Evolutionary conservation across 2,797 vertebrate genomes (phyloP), one percentile per base, ranked within the genome.

Genomic region (Arremon brunneinucha): DNA sequence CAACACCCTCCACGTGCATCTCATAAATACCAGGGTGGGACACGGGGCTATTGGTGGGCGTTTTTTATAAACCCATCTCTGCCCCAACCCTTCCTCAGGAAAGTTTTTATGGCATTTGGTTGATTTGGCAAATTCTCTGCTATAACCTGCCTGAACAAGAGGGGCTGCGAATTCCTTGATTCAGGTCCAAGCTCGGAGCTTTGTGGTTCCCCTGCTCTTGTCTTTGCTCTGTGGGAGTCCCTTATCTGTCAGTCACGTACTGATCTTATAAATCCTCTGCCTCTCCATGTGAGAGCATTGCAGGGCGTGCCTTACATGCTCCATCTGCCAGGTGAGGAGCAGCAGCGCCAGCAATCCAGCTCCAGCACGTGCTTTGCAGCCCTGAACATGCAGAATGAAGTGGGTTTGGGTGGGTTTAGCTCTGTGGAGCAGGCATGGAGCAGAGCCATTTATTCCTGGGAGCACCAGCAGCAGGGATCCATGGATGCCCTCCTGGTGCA

Each of bases 101-200:
- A 90, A 44, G 3, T 86, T 96, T 94, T 92, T 74, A 56, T 14
- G 74, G 43, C 6, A 16, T 86, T 81, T 13, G 76, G 83, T 80
- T 46, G 68, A 88, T 91, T 70, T 97, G 97, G 95, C 96, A 96
- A 77, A 72, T 91, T 72, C 59, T 93, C 93, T 30, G 2, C 22
- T 55, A 41, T 94, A 96, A 97, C 96, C 97, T 95, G 95, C 91
- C 96, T 70, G 90, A 92, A 94, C 96, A 97, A 96, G 95, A 98
- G 97, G 93, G 95, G 95, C 94, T 96, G 96, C 80, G 70, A 96
- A 98, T 98, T 98, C 97, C 97, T 98, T 98, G 98, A 97, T 85
- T 95, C 64, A 3, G 44, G 89, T 97, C 97, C 98, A 98, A 96
- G 84, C 94, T n/a, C 46, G 18, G 83, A 86, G 94, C 75, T 76